Conservation (phyloP, 2,888 invertebrate genomes). For the Tenodera sinensis region DNA sequence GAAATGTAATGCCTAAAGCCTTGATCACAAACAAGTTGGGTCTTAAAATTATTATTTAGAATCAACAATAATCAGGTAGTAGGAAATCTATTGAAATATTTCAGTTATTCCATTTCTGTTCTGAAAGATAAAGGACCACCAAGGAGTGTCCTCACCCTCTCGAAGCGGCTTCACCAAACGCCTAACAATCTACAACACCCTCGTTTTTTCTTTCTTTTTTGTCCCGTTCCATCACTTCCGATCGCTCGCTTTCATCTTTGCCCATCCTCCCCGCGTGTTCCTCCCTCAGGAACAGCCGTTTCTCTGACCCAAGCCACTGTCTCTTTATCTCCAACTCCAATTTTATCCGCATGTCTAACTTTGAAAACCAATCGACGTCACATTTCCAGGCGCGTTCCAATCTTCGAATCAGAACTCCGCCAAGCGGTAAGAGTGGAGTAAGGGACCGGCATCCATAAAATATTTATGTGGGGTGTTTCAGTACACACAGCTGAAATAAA, state of each 20-base stretch:
- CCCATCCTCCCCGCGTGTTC: background rate
- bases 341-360: constrained; percentile 15
- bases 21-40: too few relatives aligned
- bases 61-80: too few relatives aligned
- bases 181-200: background rate
- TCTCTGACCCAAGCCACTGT: background rate
- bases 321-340: background rate
- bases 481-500: background rate
- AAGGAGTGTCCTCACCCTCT: background rate
- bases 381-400: constrained; percentile 1
- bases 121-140: background rate
- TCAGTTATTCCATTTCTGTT: background rate
- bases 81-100: background rate
- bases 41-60: too few relatives aligned
- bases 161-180: background rate
- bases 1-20: too few relatives aligned
- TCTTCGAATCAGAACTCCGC: background rate
- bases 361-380: constrained; percentile 15
- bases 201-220: background rate
- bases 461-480: background rate
- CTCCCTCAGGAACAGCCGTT: background rate
- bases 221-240: background rate
- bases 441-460: background rate
- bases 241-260: background rate
- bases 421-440: background rate